Base-by-base conservation (phyloP, 2,113 vertebrate species). In the Xenopus laevis region DNA sequence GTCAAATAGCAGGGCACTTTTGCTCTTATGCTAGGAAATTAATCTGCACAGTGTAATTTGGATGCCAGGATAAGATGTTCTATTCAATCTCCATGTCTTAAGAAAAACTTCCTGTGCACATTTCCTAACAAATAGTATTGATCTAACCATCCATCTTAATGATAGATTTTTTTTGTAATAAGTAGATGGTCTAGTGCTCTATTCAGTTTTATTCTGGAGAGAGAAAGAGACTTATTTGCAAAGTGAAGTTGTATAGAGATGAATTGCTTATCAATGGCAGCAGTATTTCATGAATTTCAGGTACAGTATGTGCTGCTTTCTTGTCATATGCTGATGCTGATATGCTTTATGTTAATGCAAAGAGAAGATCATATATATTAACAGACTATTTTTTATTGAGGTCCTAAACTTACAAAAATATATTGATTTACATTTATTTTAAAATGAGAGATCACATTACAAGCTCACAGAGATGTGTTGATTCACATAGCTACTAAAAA, bases 121-220 rank as follows among this genome's bases (percentile, higher is more conserved):
- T 67, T 52, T 20, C 47, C 6, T 23, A 67, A 67, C 18, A 67
- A 50, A 67, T 67, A 23, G 7, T 17, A 50, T 53, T 67, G 65
- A 67, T 67, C 46, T 21, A 16, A 18, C 20, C 21, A 67, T 52
- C 20, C 65, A 67, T 67, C 65, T 53, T 50, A 21, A 27, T 47
- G 6, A 53, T 10, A 66, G 16, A 23, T 52, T 67, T 6, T 64
- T 44, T 4, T 52, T 67, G 20, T 52, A 4, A 27, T 53, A 53
- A 52, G 65, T 67, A 16, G 47, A 46, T 67, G 65, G 13, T 23
- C 3, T 47, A 46, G 45, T 66, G 16, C 63, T 20, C 10, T 11
- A 33, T 45, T 46, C 10, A 65, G n/a, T 65, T 46, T 18, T 18
- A 65, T 65, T 18, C 40, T 65, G 44, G 44, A 65, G 44, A 18